phyloP scores from a whole-genome alignment of 2,888 invertebrate genomes.

The Eumerus sabulonum region DNA sequence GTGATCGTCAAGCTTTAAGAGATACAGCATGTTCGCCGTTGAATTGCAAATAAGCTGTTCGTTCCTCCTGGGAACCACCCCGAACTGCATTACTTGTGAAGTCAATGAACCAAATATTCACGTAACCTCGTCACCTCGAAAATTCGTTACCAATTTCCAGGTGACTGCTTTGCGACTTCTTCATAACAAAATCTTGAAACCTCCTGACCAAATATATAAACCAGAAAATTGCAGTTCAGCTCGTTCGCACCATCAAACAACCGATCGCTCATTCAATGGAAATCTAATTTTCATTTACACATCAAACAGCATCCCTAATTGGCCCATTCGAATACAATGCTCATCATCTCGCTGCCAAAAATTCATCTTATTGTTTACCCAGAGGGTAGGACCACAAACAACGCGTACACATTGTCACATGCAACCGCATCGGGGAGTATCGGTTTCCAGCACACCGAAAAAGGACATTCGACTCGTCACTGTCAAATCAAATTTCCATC shows the following conservation, averaged over 20 bases:
- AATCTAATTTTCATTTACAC: constrained; percentile 54
- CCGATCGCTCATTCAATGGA: constrained; percentile 28
- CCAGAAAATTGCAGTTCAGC: constrained; percentile 63
- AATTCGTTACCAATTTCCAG: not conserved
- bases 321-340: constrained; percentile 62
- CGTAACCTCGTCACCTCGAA: constrained; percentile 14
- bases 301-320: constrained; percentile 49
- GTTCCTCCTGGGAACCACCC: no score
- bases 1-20: no score
- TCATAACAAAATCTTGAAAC: not conserved
- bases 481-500: constrained; percentile 68
- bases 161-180: constrained; percentile 21
- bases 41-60: no score
- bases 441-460: constrained; percentile 34
- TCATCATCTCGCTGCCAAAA: constrained; percentile 48
- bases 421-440: constrained; percentile 32
- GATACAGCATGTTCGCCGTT: no score
- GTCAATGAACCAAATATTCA: not conserved
- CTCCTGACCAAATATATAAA: constrained; percentile 34
- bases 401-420: not conserved
- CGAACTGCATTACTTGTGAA: no score
- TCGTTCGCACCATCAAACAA: constrained; percentile 11
- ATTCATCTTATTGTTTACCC: constrained; percentile 39
- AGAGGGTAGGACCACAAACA: constrained; percentile 40
- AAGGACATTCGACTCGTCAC: constrained; percentile 61